Conservation (phyloP, 2,113 vertebrate genomes). For the Fukomys damarensis region DNA sequence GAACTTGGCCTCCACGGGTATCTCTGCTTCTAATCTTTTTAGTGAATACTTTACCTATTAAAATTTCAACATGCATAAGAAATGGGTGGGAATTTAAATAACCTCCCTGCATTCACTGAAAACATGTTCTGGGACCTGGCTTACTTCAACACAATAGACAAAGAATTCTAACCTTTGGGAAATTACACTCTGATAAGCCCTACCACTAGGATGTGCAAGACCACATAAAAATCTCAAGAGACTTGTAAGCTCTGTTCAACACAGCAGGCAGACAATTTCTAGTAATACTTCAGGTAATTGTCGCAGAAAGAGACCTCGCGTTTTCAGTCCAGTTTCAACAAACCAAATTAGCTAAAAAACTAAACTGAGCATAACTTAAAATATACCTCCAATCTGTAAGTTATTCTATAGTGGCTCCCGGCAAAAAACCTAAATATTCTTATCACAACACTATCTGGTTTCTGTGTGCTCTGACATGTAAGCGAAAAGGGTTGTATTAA, state of each 20-base stretch:
- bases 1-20: background rate
- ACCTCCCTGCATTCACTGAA: background rate
- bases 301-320: background rate
- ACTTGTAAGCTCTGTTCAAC: background rate
- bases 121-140: background rate
- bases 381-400: background rate
- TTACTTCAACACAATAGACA: background rate
- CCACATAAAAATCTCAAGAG: background rate
- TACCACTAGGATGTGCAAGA: background rate
- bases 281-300: background rate
- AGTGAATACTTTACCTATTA: background rate
- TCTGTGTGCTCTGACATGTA: background rate
- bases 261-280: background rate
- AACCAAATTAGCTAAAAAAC: slow-evolving; percentile 25
- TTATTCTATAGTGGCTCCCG: background rate
- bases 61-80: background rate
- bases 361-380: background rate
- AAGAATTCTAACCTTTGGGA: background rate
- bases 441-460: background rate
- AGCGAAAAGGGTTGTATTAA: background rate
- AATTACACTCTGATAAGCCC: background rate
- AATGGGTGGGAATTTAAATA: background rate
- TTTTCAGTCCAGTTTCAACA: slow-evolving; percentile 15
- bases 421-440: background rate
- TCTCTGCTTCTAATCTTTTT: background rate